Base-by-base conservation (phyloP, 2,797 vertebrate genomes). In the Paratrypauchen microcephalus region DNA sequence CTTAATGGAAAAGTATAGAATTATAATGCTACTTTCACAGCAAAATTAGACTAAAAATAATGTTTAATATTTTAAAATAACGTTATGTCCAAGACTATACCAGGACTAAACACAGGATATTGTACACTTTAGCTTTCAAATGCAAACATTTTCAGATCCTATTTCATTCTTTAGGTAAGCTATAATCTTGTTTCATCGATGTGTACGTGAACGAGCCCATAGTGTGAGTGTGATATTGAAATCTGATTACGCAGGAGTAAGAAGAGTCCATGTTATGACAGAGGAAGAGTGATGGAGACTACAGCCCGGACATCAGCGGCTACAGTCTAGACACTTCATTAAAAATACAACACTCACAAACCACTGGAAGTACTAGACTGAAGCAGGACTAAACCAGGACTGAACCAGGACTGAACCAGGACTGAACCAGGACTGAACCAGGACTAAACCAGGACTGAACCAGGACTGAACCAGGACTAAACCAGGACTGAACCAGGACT, bases 261-360 rank as follows among this genome's bases (percentile, higher is more conserved):
- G 5, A 26, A 24, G 36, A 47, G 39, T 7, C n/a, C 23, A 16
- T 24, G 39, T 63, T 63, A 26, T 63, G 61, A 26, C 61, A 16
- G 39, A 21, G 36, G 32, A 41, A n/a, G n/a, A 64, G 41, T 48
- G 39, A 50, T 67, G 59, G n/a, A 71, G 23, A 41, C 32, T 48
- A 39, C 5, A 60, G 26, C 28, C 26, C 5, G 28, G 50, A 48
- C 39, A 62, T 70, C 71, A 73, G 70, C 55, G 52, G 74, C 84
- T 73, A 73, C 84, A 80, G 87, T 90, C 90, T 88, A 87, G 87
- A 89, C 88, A 81, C 68, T 57, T 86, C 79, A 88, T 89, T 82
- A 87, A 88, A 87, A 79, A 88, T 83, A 75, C 71, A 75, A 77
- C 60, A 64, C 41, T 2, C 28, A 62, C 32, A 41, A 41, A 64